A percentile compares a stretch with the other conserved stretches of the same genome.
phyloP scores from a whole-genome alignment of 2,113 vertebrate genomes.

The Festucalex cinctus region DNA sequence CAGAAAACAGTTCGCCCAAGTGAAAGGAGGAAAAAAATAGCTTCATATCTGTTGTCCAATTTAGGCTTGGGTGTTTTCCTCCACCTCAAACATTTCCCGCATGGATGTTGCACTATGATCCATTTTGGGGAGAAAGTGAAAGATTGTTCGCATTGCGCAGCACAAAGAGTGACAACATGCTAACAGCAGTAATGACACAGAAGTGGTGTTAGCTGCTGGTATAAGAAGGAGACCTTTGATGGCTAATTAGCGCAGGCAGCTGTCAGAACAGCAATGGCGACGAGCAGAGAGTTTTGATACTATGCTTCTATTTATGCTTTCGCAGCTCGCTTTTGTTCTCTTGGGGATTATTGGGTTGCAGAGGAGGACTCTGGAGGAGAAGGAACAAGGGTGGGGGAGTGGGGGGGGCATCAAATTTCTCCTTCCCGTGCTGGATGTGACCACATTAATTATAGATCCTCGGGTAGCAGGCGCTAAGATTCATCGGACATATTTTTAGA shows the following conservation, averaged over 20 bases:
- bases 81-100: too few species aligned
- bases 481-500: slow-evolving; percentile 57
- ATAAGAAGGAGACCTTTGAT: slow-evolving; percentile 50
- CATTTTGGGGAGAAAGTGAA: background rate
- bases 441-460: slow-evolving; percentile 73
- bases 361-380: slow-evolving; percentile 15
- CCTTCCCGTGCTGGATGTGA: slow-evolving; percentile 53
- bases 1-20: too few species aligned
- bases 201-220: slow-evolving; percentile 41
- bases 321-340: slow-evolving; percentile 59
- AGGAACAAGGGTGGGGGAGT: background rate
- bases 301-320: slow-evolving; percentile 67
- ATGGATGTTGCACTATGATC: background rate
- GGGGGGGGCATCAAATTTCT: slow-evolving; percentile 61
- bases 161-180: background rate
- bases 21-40: too few species aligned
- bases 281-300: slow-evolving; percentile 67
- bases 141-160: background rate
- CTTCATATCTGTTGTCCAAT: too few species aligned
- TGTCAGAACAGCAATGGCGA: slow-evolving; percentile 65
- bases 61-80: too few species aligned
- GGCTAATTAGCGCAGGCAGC: slow-evolving; percentile 70
- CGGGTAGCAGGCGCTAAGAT: slow-evolving; percentile 36
- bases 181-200: slow-evolving; percentile 29
- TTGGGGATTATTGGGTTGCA: slow-evolving; percentile 69